Percentiles rank a stretch among this genome's conserved stretches.
These are phyloP conservation scores for Leucopsar rothschildi DNA, from an alignment of 2,113 vertebrate genomes.

Conservation along the genomic window DNA sequence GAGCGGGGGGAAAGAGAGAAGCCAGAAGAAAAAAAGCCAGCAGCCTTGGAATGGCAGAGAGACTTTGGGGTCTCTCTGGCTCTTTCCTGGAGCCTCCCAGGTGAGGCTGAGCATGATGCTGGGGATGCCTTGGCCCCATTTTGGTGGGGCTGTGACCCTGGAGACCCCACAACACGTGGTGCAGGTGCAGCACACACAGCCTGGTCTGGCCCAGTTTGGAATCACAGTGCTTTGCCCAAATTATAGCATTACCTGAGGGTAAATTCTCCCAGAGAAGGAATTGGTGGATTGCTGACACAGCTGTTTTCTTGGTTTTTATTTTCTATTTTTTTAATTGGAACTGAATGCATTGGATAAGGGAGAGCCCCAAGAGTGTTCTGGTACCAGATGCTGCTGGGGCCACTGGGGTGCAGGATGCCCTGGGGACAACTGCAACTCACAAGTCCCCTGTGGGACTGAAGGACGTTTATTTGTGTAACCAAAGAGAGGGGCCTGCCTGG, in stretches of 20 bases:
- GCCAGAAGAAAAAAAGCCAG: neutral
- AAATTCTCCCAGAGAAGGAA: neutral
- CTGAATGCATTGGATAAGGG: neutral
- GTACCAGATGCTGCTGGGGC: neutral
- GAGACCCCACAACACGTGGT: neutral
- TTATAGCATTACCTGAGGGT: neutral
- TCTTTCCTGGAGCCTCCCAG: neutral
- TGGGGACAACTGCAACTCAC: neutral
- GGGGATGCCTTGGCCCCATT: neutral
- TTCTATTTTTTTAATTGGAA: neutral
- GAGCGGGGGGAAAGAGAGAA: neutral
- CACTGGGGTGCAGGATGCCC: neutral
- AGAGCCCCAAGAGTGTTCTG: neutral
- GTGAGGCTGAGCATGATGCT: neutral
- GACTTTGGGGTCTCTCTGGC: neutral
- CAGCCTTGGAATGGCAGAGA: neutral
- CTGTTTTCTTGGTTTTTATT: neutral
- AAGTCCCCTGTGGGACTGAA: neutral
- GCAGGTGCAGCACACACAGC: neutral
- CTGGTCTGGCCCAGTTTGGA: neutral
- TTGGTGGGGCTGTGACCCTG: accelerated
- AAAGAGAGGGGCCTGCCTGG: neutral
- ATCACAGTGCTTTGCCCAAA: neutral
- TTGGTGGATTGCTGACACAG: neutral
- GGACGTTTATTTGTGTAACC: neutral